phyloP scores from a whole-genome alignment of 2,797 vertebrate genomes.

The Sebastolobus altivelis region DNA sequence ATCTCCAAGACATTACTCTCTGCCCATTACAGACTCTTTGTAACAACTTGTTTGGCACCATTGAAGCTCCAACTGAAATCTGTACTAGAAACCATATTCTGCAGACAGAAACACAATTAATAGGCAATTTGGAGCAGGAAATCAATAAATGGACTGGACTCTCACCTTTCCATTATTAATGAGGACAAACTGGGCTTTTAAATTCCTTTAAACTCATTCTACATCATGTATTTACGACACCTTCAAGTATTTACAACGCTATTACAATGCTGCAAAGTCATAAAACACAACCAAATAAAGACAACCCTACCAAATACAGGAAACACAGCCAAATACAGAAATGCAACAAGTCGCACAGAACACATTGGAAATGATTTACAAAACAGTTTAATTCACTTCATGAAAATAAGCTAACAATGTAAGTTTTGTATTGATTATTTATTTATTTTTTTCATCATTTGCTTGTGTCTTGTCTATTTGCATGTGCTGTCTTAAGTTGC shows the following conservation, averaged over 20 bases:
- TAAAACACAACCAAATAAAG: neutral
- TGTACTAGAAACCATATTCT: conserved; percentile 9
- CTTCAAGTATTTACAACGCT: neutral
- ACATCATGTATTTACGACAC: conserved; percentile 36
- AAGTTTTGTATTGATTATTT: no score
- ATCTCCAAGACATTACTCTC: conserved; percentile 6
- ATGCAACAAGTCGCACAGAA: no score
- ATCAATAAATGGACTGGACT: conserved; percentile 15
- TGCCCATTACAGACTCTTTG: conserved; percentile 5
- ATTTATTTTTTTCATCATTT: neutral
- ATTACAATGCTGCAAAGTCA: neutral
- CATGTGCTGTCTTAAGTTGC: neutral
- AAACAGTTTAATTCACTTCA: no score
- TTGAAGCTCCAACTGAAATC: neutral
- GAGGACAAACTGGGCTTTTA: conserved; percentile 16
- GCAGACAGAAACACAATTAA: conserved; percentile 26
- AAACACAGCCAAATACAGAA: no score
- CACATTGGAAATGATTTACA: no score
- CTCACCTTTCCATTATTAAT: conserved; percentile 52
- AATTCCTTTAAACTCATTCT: conserved; percentile 33
- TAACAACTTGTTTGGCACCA: no score
- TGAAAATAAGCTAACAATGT: no score
- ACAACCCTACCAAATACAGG: neutral
- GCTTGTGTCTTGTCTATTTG: neutral
- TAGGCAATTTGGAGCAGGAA: conserved; percentile 14